Conservation (phyloP, 1,140 invertebrate genomes). For the Trichomalopsis sarcophagae region DNA sequence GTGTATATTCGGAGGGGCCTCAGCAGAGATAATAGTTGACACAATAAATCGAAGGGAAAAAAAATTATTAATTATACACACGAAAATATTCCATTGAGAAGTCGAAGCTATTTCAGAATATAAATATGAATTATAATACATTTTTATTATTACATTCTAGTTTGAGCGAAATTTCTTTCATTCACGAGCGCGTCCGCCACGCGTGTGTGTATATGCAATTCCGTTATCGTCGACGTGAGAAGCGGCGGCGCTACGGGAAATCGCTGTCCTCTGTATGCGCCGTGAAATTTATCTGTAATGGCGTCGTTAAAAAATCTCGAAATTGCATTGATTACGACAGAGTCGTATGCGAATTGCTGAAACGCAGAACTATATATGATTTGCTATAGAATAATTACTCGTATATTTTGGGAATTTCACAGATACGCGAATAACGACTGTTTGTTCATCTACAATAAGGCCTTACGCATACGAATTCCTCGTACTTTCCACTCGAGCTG, state of each 20-base stretch:
- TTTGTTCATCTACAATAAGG: too few species aligned
- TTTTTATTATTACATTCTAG: too few species aligned
- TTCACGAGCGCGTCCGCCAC: not conserved
- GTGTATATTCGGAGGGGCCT: not conserved
- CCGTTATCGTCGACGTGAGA: not conserved
- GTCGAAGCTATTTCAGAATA: too few species aligned
- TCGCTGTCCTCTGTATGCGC: not conserved
- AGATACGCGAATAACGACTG: too few species aligned
- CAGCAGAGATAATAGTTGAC: not conserved
- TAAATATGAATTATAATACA: too few species aligned
- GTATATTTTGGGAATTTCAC: too few species aligned
- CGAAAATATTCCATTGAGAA: not conserved
- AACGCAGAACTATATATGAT: too few species aligned
- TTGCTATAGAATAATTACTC: too few species aligned
- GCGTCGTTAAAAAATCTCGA: not conserved
- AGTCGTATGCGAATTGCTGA: too few species aligned
- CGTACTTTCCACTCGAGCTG: not conserved
- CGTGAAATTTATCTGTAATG: not conserved
- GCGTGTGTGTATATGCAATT: not conserved
- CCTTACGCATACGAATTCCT: too few species aligned
- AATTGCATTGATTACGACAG: too few species aligned
- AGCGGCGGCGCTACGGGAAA: not conserved
- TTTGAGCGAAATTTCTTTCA: not conserved
- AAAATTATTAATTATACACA: constrained; percentile 1
- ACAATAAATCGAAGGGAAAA: not conserved